These are phyloP conservation scores for Lumbricus terrestris DNA, from an alignment of 2,888 invertebrate genomes.

Conservation along the genomic window DNA sequence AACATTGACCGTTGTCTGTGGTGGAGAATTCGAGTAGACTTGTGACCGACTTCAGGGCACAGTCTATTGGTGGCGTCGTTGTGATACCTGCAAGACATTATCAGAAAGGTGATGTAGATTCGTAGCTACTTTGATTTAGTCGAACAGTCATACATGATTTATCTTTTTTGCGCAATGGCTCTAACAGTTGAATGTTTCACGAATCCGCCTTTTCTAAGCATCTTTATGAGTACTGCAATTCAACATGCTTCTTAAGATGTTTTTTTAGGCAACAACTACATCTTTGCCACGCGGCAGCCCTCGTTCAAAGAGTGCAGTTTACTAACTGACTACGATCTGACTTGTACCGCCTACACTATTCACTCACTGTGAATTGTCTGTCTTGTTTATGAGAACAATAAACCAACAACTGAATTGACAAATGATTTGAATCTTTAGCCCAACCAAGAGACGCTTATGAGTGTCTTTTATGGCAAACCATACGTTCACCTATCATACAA, in stretches of 20 bases:
- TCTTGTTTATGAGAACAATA: no score
- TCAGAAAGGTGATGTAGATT: not conserved
- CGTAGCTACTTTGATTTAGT: no score
- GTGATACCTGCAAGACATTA: not conserved
- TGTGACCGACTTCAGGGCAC: not conserved
- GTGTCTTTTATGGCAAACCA: no score
- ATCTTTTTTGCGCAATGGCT: not conserved
- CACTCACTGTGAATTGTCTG: no score
- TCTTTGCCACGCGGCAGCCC: no score
- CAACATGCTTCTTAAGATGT: not conserved
- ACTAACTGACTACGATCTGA: no score
- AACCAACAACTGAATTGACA: no score
- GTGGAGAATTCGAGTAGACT: not conserved
- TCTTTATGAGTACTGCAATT: not conserved
- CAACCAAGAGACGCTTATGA: no score
- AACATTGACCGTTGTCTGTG: not conserved
- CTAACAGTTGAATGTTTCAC: not conserved
- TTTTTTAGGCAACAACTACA: no score
- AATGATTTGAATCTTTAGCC: no score
- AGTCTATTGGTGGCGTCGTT: not conserved
- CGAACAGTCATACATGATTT: not conserved
- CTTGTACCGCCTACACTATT: no score
- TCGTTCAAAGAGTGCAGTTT: no score
- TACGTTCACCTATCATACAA: not conserved
- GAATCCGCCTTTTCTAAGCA: not conserved